A percentile compares a stretch with the other conserved stretches of the same genome.
These are phyloP conservation scores for Drosophila navojoa DNA, from an alignment of 1,140 invertebrate genomes.

Conservation along the genomic window DNA sequence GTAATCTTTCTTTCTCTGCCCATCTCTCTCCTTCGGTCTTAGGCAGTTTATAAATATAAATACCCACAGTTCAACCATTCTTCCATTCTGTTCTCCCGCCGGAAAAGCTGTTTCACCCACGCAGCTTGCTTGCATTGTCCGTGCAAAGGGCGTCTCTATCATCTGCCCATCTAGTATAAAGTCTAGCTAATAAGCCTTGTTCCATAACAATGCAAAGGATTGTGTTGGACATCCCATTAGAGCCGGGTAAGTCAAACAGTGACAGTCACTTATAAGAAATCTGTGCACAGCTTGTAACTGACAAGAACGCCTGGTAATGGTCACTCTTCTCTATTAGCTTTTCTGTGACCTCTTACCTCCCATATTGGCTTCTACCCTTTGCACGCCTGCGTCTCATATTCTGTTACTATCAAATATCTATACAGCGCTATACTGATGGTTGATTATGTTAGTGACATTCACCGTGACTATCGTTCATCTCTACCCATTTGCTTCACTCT, in stretches of 20 bases:
- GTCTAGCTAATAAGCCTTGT: conserved; percentile 3
- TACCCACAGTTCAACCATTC: background rate
- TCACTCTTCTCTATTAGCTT: too few species aligned
- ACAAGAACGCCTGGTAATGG: too few species aligned
- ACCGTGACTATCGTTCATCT: background rate
- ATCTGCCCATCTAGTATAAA: background rate
- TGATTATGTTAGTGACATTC: too few species aligned
- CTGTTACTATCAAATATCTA: too few species aligned
- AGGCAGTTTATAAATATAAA: background rate
- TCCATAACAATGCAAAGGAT: conserved; percentile 1
- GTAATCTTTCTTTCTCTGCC: background rate
- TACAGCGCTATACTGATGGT: too few species aligned
- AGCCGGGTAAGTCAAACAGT: background rate
- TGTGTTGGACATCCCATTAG: background rate
- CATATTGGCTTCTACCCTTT: too few species aligned
- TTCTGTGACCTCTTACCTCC: too few species aligned
- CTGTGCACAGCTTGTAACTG: too few species aligned
- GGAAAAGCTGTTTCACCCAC: background rate
- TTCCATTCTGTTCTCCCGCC: background rate
- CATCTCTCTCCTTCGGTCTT: background rate
- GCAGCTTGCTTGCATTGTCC: background rate
- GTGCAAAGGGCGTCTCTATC: background rate
- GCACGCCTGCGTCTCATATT: too few species aligned
- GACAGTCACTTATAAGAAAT: background rate
- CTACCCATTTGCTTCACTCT: background rate